Percentiles rank a stretch among this genome's conserved stretches.
phyloP scores from a whole-genome alignment of 2,113 vertebrate species.

The Hippocampus zosterae region DNA sequence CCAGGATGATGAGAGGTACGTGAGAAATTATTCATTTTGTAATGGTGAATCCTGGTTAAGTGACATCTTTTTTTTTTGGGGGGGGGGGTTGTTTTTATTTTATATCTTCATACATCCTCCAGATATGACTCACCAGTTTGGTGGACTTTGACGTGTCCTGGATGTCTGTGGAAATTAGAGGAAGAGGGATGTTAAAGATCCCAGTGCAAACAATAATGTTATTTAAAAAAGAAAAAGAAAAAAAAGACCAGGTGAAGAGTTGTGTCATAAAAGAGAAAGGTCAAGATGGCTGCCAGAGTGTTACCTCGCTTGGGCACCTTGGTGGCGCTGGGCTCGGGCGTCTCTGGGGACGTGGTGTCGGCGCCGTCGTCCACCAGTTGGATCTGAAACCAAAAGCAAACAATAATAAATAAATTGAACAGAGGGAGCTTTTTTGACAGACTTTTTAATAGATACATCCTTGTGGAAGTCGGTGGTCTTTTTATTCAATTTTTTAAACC shows the following conservation, averaged over 20 bases:
- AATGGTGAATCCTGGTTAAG: too few relatives aligned
- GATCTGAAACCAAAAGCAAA: conserved; percentile 71
- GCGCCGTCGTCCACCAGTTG: conserved; percentile 91
- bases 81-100: neutral
- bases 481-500: too few relatives aligned
- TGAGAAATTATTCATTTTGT: too few relatives aligned
- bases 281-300: neutral
- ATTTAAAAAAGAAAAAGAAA: neutral
- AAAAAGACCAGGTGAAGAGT: neutral
- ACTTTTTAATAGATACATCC: neutral
- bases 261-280: neutral
- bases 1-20: neutral
- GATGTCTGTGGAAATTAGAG: conserved; percentile 60
- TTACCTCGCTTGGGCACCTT: conserved; percentile 89
- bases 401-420: neutral
- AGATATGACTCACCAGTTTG: conserved; percentile 79
- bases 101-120: neutral
- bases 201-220: neutral
- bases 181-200: conserved; percentile 14
- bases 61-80: too few relatives aligned
- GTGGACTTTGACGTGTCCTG: conserved; percentile 75
- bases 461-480: too few relatives aligned
- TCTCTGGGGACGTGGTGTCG: conserved; percentile 93
- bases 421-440: neutral
- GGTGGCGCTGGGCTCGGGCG: conserved; percentile 79